These are phyloP conservation scores for Epinotia brunnichana DNA, from an alignment of 2,888 invertebrate genomes.

Conservation along the genomic window DNA sequence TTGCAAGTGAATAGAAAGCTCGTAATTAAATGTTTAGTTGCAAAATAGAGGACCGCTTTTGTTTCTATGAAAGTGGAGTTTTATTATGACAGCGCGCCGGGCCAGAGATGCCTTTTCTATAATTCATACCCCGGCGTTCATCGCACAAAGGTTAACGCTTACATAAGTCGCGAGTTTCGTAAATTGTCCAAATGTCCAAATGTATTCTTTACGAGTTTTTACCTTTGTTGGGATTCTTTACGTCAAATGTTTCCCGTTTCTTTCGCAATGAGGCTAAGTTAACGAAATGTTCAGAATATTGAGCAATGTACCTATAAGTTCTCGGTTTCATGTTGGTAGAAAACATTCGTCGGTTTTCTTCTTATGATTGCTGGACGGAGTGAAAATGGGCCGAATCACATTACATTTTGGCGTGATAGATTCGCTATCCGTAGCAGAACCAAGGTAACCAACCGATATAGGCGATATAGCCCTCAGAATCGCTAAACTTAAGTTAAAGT, in stretches of 20 bases:
- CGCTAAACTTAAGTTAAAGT: too few species aligned
- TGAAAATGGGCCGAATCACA: too few species aligned
- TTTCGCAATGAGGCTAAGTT: conserved; percentile 6
- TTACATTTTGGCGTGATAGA: too few species aligned
- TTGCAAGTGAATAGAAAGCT: too few species aligned
- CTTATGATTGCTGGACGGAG: neutral
- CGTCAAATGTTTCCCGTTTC: neutral
- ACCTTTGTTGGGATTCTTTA: conserved; percentile 15
- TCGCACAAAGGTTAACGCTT: conserved; percentile 28
- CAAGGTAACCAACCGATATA: too few species aligned
- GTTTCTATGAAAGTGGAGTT: conserved; percentile 2
- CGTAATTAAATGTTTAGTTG: too few species aligned
- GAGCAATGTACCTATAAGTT: neutral
- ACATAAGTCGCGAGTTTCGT: conserved; percentile 11
- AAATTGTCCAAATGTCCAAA: conserved; percentile 18
- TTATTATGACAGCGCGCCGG: conserved; percentile 15
- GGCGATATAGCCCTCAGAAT: too few species aligned
- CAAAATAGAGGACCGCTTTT: neutral
- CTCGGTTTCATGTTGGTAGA: neutral
- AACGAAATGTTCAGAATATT: neutral
- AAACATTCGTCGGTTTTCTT: neutral
- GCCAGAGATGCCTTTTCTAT: conserved; percentile 12
- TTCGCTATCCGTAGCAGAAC: too few species aligned
- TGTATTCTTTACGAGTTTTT: conserved; percentile 22
- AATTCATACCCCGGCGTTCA: conserved; percentile 29